Evolutionary conservation across 2,888 invertebrate species (phyloP).

Genomic region (Ecliptopera silaceata): DNA sequence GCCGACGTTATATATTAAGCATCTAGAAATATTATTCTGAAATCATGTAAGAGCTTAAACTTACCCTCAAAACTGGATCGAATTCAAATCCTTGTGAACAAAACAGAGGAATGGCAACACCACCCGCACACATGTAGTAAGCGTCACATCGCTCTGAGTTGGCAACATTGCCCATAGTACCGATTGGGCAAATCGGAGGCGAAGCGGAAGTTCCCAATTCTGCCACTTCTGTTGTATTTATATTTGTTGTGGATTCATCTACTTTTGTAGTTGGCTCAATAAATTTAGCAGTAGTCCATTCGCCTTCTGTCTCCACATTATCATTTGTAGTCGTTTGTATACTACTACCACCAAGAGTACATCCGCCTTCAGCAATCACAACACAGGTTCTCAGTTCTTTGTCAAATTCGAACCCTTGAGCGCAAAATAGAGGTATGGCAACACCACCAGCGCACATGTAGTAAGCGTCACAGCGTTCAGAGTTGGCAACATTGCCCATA

Average conservation of each 20-base stretch:
- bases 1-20: no score
- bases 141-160: background rate
- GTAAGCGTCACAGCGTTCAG: background rate
- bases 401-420: background rate
- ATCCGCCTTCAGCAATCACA: conserved; percentile 34
- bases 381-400: conserved; percentile 19
- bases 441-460: background rate
- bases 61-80: conserved; percentile 30
- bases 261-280: background rate
- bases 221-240: background rate
- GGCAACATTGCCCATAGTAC: conserved; percentile 30
- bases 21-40: no score
- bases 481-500: background rate
- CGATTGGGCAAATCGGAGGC: conserved; percentile 35
- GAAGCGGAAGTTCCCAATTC: background rate
- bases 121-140: background rate
- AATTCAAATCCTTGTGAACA: conserved; percentile 41
- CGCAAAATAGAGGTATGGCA: background rate
- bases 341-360: conserved; percentile 21
- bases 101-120: conserved; percentile 10
- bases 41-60: conserved; percentile 1
- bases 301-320: background rate
- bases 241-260: background rate
- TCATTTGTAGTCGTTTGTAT: background rate
- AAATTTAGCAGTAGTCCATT: background rate